phyloP scores from a whole-genome alignment of 2,888 invertebrate genomes.

The Malthinus flaveolus region DNA sequence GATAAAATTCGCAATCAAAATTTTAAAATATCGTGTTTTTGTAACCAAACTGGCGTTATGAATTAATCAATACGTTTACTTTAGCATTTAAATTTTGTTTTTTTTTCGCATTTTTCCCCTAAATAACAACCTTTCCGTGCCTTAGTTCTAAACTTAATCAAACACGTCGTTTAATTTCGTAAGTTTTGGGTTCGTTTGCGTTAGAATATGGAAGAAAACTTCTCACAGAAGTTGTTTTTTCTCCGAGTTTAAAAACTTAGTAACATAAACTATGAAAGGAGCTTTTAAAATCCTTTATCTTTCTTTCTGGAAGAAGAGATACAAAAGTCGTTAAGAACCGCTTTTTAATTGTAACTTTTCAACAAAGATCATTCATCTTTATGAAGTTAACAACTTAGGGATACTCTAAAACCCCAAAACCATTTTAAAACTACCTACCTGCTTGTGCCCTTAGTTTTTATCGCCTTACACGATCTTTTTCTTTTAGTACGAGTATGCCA shows the following conservation, averaged over 20 bases:
- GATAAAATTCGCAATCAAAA: background rate
- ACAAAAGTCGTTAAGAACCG: conserved; percentile 38
- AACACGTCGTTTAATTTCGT: conserved; percentile 1
- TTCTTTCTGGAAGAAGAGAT: conserved; percentile 39
- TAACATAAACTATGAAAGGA: conserved; percentile 7
- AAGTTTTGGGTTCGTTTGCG: background rate
- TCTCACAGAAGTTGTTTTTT: background rate
- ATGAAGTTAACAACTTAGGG: conserved; percentile 49
- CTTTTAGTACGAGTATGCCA: conserved; percentile 17
- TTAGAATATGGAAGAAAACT: background rate
- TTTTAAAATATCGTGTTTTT: too few species aligned
- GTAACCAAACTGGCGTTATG: too few species aligned
- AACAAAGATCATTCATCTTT: conserved; percentile 52
- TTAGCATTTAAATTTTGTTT: background rate
- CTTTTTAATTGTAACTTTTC: conserved; percentile 52
- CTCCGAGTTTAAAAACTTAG: background rate
- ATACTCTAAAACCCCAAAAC: conserved; percentile 37
- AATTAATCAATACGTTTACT: too few species aligned
- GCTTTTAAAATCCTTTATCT: conserved; percentile 35
- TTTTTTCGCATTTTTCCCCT: background rate
- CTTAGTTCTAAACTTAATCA: background rate
- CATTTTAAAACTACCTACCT: conserved; percentile 55
- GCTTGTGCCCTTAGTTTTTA: conserved; percentile 40
- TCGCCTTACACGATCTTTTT: conserved; percentile 35
- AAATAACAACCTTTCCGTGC: too few species aligned